Percentiles rank a stretch among this genome's conserved stretches.
phyloP scores from a whole-genome alignment of 2,113 vertebrate genomes.

The Tragelaphus buxtoni region DNA sequence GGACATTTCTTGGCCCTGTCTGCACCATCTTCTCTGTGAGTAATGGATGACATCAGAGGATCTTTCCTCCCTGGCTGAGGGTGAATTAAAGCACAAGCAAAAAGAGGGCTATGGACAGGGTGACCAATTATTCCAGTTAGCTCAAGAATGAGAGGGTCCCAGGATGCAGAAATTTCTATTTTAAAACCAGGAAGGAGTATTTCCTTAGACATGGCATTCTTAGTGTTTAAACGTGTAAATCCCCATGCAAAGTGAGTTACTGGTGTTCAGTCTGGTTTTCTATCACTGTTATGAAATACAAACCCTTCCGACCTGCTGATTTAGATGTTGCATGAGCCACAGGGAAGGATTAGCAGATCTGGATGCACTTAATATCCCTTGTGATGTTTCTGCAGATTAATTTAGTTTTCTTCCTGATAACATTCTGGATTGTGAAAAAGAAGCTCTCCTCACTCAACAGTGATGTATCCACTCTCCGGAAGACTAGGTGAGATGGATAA shows the following conservation, averaged over 20 bases:
- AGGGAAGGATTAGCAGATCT: neutral
- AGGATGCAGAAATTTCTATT: neutral
- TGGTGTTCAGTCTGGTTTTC: neutral
- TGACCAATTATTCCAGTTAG: neutral
- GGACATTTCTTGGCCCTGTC: conserved; percentile 79
- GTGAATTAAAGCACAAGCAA: neutral
- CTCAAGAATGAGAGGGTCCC: neutral
- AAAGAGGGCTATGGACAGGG: neutral
- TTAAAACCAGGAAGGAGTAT: neutral
- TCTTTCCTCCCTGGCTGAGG: neutral
- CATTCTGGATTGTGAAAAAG: too few relatives aligned
- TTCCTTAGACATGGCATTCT: neutral
- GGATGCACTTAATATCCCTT: neutral
- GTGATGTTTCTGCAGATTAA: neutral
- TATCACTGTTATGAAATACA: neutral
- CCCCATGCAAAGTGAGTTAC: neutral
- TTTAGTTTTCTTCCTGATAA: neutral
- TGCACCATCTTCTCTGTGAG: conserved; percentile 76
- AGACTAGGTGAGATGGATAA: too few relatives aligned
- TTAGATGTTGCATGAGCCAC: neutral
- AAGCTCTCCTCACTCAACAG: too few relatives aligned
- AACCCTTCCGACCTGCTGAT: neutral
- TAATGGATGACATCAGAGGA: neutral
- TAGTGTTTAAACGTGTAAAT: neutral
- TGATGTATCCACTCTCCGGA: too few relatives aligned